Conservation (phyloP, 2,888 invertebrate genomes). For the Bimastos eiseni region DNA sequence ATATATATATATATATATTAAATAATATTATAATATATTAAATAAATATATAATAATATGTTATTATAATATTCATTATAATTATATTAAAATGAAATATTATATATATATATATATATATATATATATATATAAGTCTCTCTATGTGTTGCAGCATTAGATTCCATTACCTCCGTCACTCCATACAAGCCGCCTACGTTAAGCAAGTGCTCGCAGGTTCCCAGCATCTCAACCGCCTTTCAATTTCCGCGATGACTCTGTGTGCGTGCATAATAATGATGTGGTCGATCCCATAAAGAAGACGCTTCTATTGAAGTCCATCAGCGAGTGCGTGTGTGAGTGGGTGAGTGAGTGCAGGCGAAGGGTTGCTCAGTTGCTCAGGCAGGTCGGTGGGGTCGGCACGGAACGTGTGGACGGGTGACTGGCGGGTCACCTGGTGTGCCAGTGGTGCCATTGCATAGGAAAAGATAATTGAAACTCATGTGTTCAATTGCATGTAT, state of each 20-base stretch:
- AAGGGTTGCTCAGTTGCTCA: background rate
- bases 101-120: slow-evolving; percentile 9
- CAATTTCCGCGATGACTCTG: background rate
- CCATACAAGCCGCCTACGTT: background rate
- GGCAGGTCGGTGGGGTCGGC: background rate
- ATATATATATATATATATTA: slow-evolving; percentile 14
- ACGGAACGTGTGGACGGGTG: background rate
- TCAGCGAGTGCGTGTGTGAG: background rate
- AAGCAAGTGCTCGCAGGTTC: background rate
- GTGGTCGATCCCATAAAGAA: background rate
- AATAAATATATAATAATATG: no score
- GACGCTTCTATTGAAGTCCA: background rate
- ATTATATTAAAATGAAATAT: background rate
- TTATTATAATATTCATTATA: no score
- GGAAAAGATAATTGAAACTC: background rate
- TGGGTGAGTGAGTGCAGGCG: background rate
- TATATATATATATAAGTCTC: background rate
- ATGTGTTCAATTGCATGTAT: no score
- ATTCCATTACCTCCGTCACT: background rate
- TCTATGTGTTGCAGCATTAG: background rate
- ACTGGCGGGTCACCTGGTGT: background rate
- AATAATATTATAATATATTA: no score
- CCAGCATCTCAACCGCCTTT: background rate
- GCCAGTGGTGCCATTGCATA: background rate
- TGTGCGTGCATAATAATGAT: background rate